Evolutionary conservation across 1,140 invertebrate genomes (phyloP).

Genomic region (Lordiphosa mommai): DNA sequence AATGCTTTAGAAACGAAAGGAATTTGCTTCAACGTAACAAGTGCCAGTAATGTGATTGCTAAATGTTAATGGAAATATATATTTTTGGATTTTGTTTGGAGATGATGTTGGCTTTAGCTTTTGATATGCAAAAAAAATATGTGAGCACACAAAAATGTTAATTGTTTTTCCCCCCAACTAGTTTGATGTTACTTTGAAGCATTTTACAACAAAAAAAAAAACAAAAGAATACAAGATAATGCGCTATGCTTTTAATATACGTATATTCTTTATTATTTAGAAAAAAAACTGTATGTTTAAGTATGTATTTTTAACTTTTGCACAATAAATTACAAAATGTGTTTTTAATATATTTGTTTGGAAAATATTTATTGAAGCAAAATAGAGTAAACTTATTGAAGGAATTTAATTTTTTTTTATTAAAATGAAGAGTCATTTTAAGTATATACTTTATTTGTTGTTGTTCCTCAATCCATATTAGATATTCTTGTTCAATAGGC

Average conservation of each 20-base stretch:
- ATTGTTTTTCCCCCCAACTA: conserved; percentile 7
- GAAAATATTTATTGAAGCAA: too few relatives aligned
- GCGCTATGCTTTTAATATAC: conserved; percentile 61
- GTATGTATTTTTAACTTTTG: conserved; percentile 73
- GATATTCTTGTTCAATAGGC: too few relatives aligned
- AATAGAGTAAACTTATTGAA: too few relatives aligned
- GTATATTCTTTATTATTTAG: conserved; percentile 66
- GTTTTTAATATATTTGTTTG: conserved; percentile 71
- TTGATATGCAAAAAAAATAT: conserved; percentile 24
- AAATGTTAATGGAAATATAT: conserved; percentile 42
- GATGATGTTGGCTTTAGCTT: conserved; percentile 45
- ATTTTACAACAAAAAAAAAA: conserved; percentile 42
- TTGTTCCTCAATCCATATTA: too few relatives aligned
- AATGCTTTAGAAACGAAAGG: conserved; percentile 52
- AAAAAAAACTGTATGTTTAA: conserved; percentile 56
- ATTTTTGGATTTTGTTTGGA: conserved; percentile 45
- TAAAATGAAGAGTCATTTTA: too few relatives aligned
- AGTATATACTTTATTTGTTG: too few relatives aligned
- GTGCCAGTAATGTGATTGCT: conserved; percentile 78
- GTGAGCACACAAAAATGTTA: conserved; percentile 31
- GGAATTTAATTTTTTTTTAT: too few relatives aligned
- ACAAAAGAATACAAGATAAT: conserved; percentile 18
- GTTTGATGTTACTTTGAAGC: conserved; percentile 61
- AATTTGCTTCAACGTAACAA: conserved; percentile 75
- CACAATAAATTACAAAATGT: conserved; percentile 66